A percentile compares a stretch with the other conserved stretches of the same genome.
Evolutionary conservation across 2,888 invertebrate genomes (phyloP).

Genomic region (Heliconius charithonia): DNA sequence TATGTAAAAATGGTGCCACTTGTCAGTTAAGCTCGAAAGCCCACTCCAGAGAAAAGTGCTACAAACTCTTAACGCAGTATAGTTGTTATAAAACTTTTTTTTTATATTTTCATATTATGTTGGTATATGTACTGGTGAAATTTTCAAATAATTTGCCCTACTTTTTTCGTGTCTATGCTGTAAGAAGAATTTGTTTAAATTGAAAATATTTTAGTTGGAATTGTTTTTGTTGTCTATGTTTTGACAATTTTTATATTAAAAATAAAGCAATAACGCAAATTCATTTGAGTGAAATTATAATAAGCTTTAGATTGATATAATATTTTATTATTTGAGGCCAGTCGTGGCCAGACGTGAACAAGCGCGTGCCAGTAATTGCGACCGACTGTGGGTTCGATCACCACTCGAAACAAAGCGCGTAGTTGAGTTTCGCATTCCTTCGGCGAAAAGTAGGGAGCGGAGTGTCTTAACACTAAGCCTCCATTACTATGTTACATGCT

Average conservation of each 20-base stretch:
- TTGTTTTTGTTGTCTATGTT: not conserved
- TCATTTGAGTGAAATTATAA: not conserved
- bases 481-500: too few relatives aligned
- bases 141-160: slow-evolving; percentile 18
- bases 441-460: too few relatives aligned
- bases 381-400: too few relatives aligned
- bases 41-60: slow-evolving; percentile 14
- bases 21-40: slow-evolving; percentile 25
- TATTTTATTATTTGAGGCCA: too few relatives aligned
- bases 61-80: slow-evolving; percentile 25
- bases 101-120: not conserved
- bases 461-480: too few relatives aligned
- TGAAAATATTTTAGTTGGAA: not conserved
- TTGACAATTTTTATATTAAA: not conserved
- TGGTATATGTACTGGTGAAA: not conserved
- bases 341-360: too few relatives aligned
- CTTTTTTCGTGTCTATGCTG: not conserved
- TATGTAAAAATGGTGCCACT: slow-evolving; percentile 25
- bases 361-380: too few relatives aligned
- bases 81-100: slow-evolving; percentile 19
- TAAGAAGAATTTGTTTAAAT: not conserved
- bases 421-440: too few relatives aligned
- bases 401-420: too few relatives aligned
- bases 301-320: too few relatives aligned
- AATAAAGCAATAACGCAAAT: too few relatives aligned